These are phyloP conservation scores for Sebastes baramenuke DNA, from an alignment of 2,797 vertebrate species.

Conservation along the genomic window DNA sequence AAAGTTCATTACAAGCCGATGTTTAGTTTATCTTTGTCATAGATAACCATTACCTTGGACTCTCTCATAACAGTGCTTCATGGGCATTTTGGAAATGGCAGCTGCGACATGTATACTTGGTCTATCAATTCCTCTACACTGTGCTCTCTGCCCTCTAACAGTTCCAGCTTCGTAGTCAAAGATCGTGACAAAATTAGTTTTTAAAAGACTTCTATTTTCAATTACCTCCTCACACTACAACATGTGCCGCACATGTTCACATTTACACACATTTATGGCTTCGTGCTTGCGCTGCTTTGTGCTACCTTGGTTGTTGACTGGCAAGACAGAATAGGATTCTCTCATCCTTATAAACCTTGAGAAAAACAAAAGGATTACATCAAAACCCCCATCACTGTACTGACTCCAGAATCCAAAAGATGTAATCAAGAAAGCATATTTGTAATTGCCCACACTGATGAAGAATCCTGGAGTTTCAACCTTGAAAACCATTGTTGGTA, in stretches of 20 bases:
- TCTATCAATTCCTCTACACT: background rate
- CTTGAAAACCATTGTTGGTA: background rate
- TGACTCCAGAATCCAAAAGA: background rate
- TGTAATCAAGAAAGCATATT: background rate
- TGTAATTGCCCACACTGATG: background rate
- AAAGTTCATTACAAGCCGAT: slow-evolving; percentile 1
- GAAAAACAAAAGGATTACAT: slow-evolving; percentile 4
- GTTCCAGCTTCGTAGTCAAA: background rate
- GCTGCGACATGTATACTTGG: background rate
- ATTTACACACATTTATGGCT: background rate
- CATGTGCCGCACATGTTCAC: background rate
- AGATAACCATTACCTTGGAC: background rate
- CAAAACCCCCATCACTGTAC: background rate
- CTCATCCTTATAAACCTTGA: background rate
- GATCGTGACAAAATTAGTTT: background rate
- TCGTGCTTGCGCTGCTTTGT: background rate
- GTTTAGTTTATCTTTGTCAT: background rate
- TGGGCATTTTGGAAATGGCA: background rate
- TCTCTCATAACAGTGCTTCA: background rate
- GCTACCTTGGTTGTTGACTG: background rate
- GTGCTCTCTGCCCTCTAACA: background rate
- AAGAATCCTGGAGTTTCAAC: background rate
- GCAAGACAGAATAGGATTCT: background rate
- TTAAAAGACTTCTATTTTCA: background rate
- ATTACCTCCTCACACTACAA: background rate